These are phyloP conservation scores for Xestia c-nigrum DNA, from an alignment of 2,888 invertebrate genomes.

Conservation along the genomic window DNA sequence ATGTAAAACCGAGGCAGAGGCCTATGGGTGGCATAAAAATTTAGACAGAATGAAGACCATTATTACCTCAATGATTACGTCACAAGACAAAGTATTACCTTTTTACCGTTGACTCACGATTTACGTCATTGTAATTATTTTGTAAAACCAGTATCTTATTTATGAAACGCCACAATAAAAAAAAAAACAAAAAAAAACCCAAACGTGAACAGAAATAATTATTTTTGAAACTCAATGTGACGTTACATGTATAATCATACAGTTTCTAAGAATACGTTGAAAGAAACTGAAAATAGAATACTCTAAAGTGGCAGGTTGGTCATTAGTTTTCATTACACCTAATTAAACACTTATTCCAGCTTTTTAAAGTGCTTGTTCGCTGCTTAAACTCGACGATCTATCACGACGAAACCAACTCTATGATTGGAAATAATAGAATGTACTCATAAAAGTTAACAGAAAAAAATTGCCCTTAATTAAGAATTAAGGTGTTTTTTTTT, in stretches of 20 bases:
- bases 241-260: not conserved
- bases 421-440: no score
- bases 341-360: not conserved
- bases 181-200: not conserved
- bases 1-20: no score
- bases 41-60: not conserved
- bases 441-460: no score
- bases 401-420: no score
- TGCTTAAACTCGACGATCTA: no score
- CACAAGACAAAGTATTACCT: not conserved
- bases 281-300: not conserved
- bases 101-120: constrained; percentile 7
- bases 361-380: no score
- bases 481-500: no score
- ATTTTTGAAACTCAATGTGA: not conserved
- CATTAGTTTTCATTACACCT: not conserved
- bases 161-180: not conserved
- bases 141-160: not conserved
- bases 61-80: not conserved
- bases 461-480: no score
- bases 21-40: no score
- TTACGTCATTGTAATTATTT: not conserved
- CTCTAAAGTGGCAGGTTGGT: not conserved
- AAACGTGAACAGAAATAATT: not conserved
- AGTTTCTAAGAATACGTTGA: not conserved